These are phyloP conservation scores for Beris chalybata DNA, from an alignment of 2,888 invertebrate genomes.

Conservation along the genomic window DNA sequence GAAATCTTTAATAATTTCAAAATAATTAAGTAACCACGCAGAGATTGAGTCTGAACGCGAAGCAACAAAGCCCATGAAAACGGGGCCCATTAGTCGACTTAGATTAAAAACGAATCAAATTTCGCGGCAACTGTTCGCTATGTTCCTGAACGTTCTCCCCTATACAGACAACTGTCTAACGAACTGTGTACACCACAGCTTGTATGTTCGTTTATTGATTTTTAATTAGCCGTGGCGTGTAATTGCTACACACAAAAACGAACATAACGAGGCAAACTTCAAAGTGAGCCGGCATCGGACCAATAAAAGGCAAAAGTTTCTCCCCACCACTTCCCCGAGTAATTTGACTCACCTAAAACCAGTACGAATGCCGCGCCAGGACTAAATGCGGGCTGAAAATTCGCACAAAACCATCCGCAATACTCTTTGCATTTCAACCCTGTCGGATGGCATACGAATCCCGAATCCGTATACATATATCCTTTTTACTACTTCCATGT, in stretches of 20 bases:
- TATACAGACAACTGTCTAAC: constrained; percentile 5
- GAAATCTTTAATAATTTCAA: too few relatives aligned
- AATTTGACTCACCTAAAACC: background rate
- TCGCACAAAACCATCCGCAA: background rate
- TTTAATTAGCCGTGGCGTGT: constrained; percentile 37
- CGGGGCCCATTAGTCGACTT: too few relatives aligned
- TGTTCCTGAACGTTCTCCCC: too few relatives aligned
- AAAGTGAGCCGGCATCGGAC: constrained; percentile 9
- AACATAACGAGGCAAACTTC: constrained; percentile 11
- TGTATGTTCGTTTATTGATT: constrained; percentile 33
- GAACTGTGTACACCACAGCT: constrained; percentile 22
- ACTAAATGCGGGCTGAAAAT: constrained; percentile 9
- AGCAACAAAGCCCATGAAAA: too few relatives aligned
- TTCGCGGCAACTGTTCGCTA: too few relatives aligned
- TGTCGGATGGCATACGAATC: background rate
- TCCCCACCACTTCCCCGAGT: constrained; percentile 4
- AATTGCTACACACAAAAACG: constrained; percentile 33
- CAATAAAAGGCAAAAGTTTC: background rate
- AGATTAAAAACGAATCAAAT: too few relatives aligned
- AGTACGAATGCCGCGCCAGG: too few relatives aligned
- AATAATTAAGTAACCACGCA: too few relatives aligned
- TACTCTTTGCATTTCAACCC: background rate
- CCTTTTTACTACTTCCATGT: background rate
- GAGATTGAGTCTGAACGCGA: too few relatives aligned
- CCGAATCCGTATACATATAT: background rate